Base-by-base conservation (phyloP, 2,113 vertebrate genomes). In the Ondatra zibethicus region DNA sequence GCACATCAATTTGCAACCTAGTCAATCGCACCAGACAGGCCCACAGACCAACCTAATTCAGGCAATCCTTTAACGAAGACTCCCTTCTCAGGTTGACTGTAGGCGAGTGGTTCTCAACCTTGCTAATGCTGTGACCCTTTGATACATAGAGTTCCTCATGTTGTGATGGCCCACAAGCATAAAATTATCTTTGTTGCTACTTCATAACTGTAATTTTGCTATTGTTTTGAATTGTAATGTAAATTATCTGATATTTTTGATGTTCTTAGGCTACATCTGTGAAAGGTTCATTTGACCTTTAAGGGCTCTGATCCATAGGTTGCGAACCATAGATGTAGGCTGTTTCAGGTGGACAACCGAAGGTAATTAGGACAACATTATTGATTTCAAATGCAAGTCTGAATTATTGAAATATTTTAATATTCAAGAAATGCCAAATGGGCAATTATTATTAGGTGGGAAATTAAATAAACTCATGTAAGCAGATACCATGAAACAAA, bases 401-500 rank as follows among this genome's bases (percentile, higher is more conserved):
- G 36, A 75, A 61, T 55, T 13, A 92, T 5, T 19, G 12, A 86
- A 65, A 95, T 81, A 88, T 47, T 95, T 9, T 4, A 70, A 3
- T 0, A 4, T 82, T 92, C 45, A 55, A 87, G 61, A 4, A 65
- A 1, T 91, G 47, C 63, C 39, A 88, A 93, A 94, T 63, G 1
- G 27, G 31, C 3, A 65, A 55, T 36, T 70, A 47, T 50, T 58
- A 61, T n/a, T 73, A 94, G 92, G 9, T n/a, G 16, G 13, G 70
- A 81, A 58, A 7, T 58, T 19, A 93, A 25, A 85, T 63, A 63
- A 9, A 23, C 25, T 50, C 16, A 63, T 8, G 12, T 68, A 39
- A 36, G 25, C 2, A 86, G 91, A 96, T 58, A 58, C 31, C 39
- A 47, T n/a, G 39, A 82, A 96, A 92, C 10, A n/a, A 82, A 96